phyloP scores from a whole-genome alignment of 1,140 invertebrate genomes.

The Pararge aegeria region DNA sequence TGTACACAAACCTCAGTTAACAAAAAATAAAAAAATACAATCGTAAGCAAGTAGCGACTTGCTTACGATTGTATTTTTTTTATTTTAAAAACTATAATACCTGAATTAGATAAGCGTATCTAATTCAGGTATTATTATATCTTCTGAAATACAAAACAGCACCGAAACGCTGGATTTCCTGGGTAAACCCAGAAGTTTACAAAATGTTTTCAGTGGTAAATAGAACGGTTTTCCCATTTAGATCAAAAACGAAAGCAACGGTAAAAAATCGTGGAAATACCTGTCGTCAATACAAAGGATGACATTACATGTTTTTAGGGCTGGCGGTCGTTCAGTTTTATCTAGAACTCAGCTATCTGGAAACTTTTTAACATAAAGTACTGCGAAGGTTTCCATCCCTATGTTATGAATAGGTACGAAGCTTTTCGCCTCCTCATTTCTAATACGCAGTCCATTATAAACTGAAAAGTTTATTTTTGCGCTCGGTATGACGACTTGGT shows the following conservation, averaged over 20 bases:
- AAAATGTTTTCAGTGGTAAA: not conserved
- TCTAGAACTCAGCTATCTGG: not conserved
- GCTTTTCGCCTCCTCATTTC: not conserved
- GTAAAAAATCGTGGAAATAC: slow-evolving; percentile 15
- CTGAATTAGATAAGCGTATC: too few relatives aligned
- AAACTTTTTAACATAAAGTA: not conserved
- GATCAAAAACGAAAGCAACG: slow-evolving; percentile 11
- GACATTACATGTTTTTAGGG: slow-evolving; percentile 14
- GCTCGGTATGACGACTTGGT: too few relatives aligned
- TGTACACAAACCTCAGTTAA: too few relatives aligned
- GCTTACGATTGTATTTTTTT: too few relatives aligned
- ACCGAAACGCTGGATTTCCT: not conserved
- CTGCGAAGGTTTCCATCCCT: not conserved
- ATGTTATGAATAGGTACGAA: not conserved
- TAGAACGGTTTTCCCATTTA: not conserved
- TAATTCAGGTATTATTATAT: too few relatives aligned
- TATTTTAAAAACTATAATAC: too few relatives aligned
- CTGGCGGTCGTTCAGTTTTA: not conserved
- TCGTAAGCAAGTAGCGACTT: too few relatives aligned
- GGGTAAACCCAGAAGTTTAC: not conserved
- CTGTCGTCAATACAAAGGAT: slow-evolving; percentile 15
- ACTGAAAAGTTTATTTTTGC: too few relatives aligned
- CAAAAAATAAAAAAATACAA: too few relatives aligned
- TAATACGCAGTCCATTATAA: too few relatives aligned
- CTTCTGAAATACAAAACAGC: too few relatives aligned